Percentiles rank a stretch among this genome's conserved stretches.
Conservation (phyloP, 2,888 invertebrate genomes). For the Odontocolon sp. region DNA sequence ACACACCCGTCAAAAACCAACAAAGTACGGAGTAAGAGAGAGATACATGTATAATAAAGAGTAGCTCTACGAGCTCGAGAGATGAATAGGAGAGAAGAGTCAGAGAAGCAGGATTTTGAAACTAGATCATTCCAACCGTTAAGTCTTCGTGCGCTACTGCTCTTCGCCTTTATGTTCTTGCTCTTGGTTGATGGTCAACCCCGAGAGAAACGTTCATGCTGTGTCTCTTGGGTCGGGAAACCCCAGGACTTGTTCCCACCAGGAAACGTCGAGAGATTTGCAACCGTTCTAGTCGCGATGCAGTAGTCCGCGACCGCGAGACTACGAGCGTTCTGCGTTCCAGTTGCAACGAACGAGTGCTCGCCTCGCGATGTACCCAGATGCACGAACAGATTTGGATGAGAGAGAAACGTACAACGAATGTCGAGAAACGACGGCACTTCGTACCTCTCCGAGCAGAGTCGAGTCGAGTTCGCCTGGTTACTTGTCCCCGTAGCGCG, state of each 20-base stretch:
- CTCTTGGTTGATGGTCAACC: constrained; percentile 34
- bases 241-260: constrained; percentile 58
- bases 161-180: constrained; percentile 9
- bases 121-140: constrained; percentile 48
- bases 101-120: constrained; percentile 34
- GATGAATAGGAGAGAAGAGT: constrained; percentile 23
- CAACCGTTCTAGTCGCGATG: constrained; percentile 61
- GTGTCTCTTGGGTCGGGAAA: constrained; percentile 43
- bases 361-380: constrained; percentile 53
- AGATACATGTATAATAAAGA: constrained; percentile 23
- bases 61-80: constrained; percentile 11
- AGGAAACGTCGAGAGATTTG: constrained; percentile 69
- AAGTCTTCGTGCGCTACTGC: constrained; percentile 25
- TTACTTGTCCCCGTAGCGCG: background rate
- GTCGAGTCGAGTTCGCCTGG: background rate
- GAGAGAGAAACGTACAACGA: constrained; percentile 41
- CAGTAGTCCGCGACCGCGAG: constrained; percentile 41
- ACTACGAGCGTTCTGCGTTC: constrained; percentile 8
- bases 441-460: constrained; percentile 20
- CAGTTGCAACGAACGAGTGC: constrained; percentile 54
- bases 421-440: constrained; percentile 16
- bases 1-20: background rate
- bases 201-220: constrained; percentile 35
- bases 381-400: constrained; percentile 70
- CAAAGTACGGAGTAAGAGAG: background rate